Base-by-base conservation (phyloP, 2,113 vertebrate species). In the Triplophysa rosa region DNA sequence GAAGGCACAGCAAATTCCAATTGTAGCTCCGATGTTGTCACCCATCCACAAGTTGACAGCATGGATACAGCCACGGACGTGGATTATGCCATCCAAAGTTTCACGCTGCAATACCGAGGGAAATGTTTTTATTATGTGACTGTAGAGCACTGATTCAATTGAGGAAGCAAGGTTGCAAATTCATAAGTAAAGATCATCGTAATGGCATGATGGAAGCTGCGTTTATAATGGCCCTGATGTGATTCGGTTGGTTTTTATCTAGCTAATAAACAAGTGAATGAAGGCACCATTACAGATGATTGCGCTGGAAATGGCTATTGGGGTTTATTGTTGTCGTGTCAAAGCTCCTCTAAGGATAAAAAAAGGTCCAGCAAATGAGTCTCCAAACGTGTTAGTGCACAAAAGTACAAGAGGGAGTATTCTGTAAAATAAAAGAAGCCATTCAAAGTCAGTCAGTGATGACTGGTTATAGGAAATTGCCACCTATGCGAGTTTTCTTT, bases 61-160 rank as follows among this genome's bases (percentile, higher is more conserved):
- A 1, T 96, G 95, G 87, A 97, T 95, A 82, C 96, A 97, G 85
- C 96, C 96, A 6, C 96, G 93, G 26, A 95, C 96, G 0, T 97
- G 90, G 87, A 97, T 96, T 67, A 87, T 0, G 1, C 87, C 83
- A 0, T 91, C 88, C 80, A 96, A 89, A 79, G 91, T 90, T 87
- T 95, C 90, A 80, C 95, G 94, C 96, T 96, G 89, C 66, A 49
- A 5, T 65, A 1, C 14, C 68, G 78, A 26, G 16, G 1, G 61
- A n/a, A 72, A n/a, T 10, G 10, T 21, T 5, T 4, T 24, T 16
- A 65, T 8, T 67, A 11, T 37, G 40, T 47, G 17, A 1, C 67
- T 52, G 26, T 33, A 69, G 23, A 24, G 66, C 12, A 65, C 9
- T 11, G 61, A 45, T 58, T 80, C 49, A 8, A 19, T 42, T 8